Evolutionary conservation across 2,797 vertebrate species (phyloP).

Genomic region (Carapus acus): DNA sequence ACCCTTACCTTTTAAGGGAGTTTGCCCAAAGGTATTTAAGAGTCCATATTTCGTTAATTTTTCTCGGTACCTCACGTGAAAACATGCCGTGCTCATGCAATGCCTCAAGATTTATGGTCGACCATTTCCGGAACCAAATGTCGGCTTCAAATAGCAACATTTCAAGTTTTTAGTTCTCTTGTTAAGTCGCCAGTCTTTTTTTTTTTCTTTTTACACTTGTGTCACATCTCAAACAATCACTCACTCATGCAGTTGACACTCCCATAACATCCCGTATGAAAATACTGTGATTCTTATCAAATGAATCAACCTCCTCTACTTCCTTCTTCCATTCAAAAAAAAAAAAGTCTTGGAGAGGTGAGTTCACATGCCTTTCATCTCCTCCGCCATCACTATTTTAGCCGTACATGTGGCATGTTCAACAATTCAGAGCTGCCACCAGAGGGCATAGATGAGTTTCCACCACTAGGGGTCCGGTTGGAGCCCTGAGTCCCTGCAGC

Average conservation of each 20-base stretch:
- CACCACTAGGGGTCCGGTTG: constrained; percentile 73
- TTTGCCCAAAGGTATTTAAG: constrained; percentile 49
- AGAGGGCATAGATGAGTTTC: constrained; percentile 52
- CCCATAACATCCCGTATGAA: constrained; percentile 72
- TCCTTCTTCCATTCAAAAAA: constrained; percentile 36
- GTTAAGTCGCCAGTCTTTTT: constrained; percentile 13
- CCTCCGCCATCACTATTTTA: constrained; percentile 75
- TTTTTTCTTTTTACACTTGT: constrained; percentile 21
- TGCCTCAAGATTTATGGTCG: constrained; percentile 63
- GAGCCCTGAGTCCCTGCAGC: constrained; percentile 69
- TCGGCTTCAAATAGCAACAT: constrained; percentile 36
- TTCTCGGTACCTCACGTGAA: constrained; percentile 66
- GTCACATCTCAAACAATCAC: constrained; percentile 65
- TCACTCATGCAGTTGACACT: constrained; percentile 84
- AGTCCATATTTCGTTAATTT: constrained; percentile 47
- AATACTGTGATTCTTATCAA: constrained; percentile 69
- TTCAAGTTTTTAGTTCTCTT: constrained; percentile 10
- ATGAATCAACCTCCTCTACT: constrained; percentile 59
- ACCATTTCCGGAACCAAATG: constrained; percentile 52
- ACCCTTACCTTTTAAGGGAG: constrained; percentile 33
- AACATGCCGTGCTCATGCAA: constrained; percentile 87
- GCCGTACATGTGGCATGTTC: constrained; percentile 84
- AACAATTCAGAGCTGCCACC: constrained; percentile 79
- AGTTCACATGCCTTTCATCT: constrained; percentile 33
- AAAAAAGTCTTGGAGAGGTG: constrained; percentile 47